Evolutionary conservation across 2,888 invertebrate genomes (phyloP), one percentile per base, ranked within the genome.

Genomic region (Pristionchus mayeri): DNA sequence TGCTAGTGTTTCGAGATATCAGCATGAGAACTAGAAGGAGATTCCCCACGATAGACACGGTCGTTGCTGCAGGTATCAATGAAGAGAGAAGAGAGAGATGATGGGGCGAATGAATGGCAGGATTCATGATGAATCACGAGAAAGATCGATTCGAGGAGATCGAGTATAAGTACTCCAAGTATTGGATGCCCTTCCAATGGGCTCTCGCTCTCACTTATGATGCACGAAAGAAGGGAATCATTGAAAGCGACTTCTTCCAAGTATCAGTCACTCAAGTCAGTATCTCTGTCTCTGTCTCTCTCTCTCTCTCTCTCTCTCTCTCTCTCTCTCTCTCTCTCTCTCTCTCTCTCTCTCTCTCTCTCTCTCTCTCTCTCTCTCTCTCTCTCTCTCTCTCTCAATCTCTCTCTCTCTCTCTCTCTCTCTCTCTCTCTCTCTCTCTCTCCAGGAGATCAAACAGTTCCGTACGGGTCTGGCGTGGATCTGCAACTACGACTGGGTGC

Each of bases 401-500:
- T 67, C 34, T 67, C 40, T 54, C 54, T 54, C 54, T 54, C 54
- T 54, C 54, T 54, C 54, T n/a, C n/a, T 54, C n/a, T n/a, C 16
- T 54, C 54, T 54, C 54, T 54, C 21, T n/a, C n/a, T n/a, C 54
- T 54, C 54, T 54, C 54, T n/a, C n/a, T 54, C n/a, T n/a, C 16
- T 54, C 54, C 71, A 87, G 83, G 90, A 90, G 86, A 90, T 90
- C 82, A 89, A 89, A 50, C 85, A 86, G 83, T 90, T 90, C 86
- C 89, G 90, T 44, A 90, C 90, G 67, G 90, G 90, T 63, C 87
- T 90, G 54, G 90, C 90, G 0, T 90, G 90, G 90, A 89, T 90
- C 83, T 90, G 90, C 80, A 90, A 90, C 57, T 90, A 90, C 78
- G 90, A 89, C 54, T 89, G 89, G 89, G 89, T 90, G 30, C 89